phyloP scores from a whole-genome alignment of 1,140 invertebrate species.

The Littorina saxatilis region DNA sequence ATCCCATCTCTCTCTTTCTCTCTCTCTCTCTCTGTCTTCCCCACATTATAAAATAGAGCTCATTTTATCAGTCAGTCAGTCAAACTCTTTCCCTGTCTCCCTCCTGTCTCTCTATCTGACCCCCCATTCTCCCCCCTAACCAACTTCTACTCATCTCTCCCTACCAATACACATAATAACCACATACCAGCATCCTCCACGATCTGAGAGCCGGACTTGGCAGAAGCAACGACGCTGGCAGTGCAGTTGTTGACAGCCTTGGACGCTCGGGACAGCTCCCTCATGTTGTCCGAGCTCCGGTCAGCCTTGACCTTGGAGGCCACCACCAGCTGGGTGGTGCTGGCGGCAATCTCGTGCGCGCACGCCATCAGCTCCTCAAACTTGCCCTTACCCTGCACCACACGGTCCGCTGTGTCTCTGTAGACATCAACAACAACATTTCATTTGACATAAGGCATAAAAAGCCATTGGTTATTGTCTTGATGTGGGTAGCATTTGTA shows the following conservation, averaged over 20 bases:
- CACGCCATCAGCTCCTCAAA: constrained; percentile 96
- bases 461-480: too few relatives aligned
- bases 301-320: constrained; percentile 89
- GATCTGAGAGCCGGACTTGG: constrained; percentile 90
- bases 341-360: constrained; percentile 97
- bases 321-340: constrained; percentile 97
- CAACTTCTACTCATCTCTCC: too few relatives aligned
- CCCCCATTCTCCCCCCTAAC: too few relatives aligned
- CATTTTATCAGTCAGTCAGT: too few relatives aligned
- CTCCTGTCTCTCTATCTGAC: too few relatives aligned
- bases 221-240: constrained; percentile 93
- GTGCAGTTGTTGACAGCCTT: constrained; percentile 92
- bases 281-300: constrained; percentile 86
- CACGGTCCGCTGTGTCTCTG: constrained; percentile 95
- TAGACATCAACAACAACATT: constrained; percentile 37
- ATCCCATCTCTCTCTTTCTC: too few relatives aligned
- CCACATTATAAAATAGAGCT: too few relatives aligned
- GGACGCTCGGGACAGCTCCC: constrained; percentile 88
- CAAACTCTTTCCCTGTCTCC: too few relatives aligned
- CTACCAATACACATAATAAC: too few relatives aligned
- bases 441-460: too few relatives aligned
- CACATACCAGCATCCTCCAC: constrained; percentile 88
- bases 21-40: too few relatives aligned
- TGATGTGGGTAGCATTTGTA: too few relatives aligned
- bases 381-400: constrained; percentile 90